These are phyloP conservation scores for Cinara cedri DNA, from an alignment of 2,888 invertebrate genomes.

Conservation along the genomic window DNA sequence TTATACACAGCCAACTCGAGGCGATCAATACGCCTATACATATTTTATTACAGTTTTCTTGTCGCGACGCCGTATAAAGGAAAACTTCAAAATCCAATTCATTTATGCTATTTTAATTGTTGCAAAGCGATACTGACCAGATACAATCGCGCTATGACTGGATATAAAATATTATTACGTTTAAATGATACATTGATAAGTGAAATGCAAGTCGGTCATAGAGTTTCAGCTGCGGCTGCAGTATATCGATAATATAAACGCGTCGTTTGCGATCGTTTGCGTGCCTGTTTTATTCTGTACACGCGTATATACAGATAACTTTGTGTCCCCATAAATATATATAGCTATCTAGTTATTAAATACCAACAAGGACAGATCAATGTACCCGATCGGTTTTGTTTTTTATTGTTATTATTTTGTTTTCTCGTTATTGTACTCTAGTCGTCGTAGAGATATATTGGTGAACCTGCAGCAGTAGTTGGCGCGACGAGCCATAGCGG, in stretches of 20 bases:
- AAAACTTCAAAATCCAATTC: too few species aligned
- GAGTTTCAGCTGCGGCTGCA: too few species aligned
- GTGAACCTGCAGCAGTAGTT: slow-evolving; percentile 23
- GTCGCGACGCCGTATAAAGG: too few species aligned
- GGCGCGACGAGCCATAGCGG: slow-evolving; percentile 51
- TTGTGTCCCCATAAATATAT: slow-evolving; percentile 4
- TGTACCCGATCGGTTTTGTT: slow-evolving; percentile 22
- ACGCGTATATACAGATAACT: neutral
- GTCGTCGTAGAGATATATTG: too few species aligned
- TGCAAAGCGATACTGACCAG: too few species aligned
- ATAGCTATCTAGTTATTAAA: neutral
- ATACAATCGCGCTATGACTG: too few species aligned
- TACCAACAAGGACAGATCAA: slow-evolving; percentile 36
- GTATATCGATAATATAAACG: too few species aligned
- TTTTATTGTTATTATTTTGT: neutral
- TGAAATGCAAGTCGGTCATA: too few species aligned
- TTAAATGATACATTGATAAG: too few species aligned
- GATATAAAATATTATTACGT: too few species aligned
- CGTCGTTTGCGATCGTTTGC: neutral
- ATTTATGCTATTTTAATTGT: too few species aligned
- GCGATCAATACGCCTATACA: neutral
- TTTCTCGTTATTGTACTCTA: neutral
- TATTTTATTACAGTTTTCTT: neutral
- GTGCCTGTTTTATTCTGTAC: neutral
- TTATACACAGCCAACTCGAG: neutral